These are phyloP conservation scores for Anticlea derivata DNA, from an alignment of 2,888 invertebrate genomes.

Conservation along the genomic window DNA sequence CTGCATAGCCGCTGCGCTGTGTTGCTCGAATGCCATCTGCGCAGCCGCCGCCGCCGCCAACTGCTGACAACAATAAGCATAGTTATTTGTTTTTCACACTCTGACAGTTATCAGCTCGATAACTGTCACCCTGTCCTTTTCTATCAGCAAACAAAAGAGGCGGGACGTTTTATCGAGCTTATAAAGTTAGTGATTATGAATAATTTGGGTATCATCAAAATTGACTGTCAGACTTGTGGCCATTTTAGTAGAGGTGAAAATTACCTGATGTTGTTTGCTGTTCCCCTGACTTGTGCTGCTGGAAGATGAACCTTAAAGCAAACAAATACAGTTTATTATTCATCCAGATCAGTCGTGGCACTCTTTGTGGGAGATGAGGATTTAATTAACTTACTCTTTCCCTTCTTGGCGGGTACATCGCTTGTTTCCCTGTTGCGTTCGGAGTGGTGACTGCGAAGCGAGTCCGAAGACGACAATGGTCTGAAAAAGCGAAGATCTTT, in stretches of 20 bases:
- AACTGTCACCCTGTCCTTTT: too few species aligned
- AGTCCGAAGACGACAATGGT: constrained; percentile 54
- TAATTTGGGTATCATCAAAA: too few species aligned
- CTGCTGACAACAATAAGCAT: constrained; percentile 42
- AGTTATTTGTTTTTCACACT: too few species aligned
- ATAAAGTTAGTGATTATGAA: too few species aligned
- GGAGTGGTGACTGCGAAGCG: constrained; percentile 66
- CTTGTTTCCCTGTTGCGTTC: constrained; percentile 55
- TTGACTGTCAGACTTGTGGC: too few species aligned
- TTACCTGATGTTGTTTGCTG: constrained; percentile 75
- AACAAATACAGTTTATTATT: constrained; percentile 23
- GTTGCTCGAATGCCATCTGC: constrained; percentile 82
- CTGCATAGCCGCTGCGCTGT: constrained; percentile 90
- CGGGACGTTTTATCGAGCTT: too few species aligned
- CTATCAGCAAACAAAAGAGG: too few species aligned
- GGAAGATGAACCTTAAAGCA: constrained; percentile 64
- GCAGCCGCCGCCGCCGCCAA: constrained; percentile 80
- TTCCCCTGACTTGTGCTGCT: constrained; percentile 70
- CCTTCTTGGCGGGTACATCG: constrained; percentile 77
- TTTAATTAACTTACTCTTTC: constrained; percentile 75
- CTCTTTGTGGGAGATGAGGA: too few species aligned
- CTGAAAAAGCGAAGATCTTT: constrained; percentile 28
- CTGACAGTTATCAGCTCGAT: too few species aligned
- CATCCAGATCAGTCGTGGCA: too few species aligned
- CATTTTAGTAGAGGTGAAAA: background rate